Evolutionary conservation across 2,113 vertebrate genomes (phyloP), one percentile per base, ranked within the genome.

Genomic region (Narcine bancroftii): DNA sequence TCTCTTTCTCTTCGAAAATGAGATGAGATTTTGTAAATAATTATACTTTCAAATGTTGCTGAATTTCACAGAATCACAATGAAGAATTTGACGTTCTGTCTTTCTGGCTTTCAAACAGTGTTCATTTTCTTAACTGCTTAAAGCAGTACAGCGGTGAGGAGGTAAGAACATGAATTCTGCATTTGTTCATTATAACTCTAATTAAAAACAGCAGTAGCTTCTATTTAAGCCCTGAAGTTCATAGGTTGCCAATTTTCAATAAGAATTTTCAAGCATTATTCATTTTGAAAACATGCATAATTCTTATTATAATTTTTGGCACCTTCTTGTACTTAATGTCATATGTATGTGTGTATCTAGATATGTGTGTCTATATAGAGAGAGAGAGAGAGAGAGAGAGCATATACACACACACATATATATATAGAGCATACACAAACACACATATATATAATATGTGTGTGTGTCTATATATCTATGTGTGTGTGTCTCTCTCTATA

Each of bases 121-220:
- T 96, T 10, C 96, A 97, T 94, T 96, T 99, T 93, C 97, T 99
- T 92, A 99, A 99, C 94, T 98, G 97, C 94, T 94, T 99, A 94
- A 99, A 98, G 94, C 99, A 99, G 93, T 99, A 99, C 96, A 99
- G 99, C 0, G 99, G 99, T 0, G 99, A 99, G 94, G 97, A 99
- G 97, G 99, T 99, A 95, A 50, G 96, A 66, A 47, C 24, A 69
- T 26, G 81, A 63, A 63, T 21, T 36, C 33, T 36, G 13, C 29
- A 53, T 11, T 83, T 19, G 33, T n/a, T 56, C 50, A 19, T 29
- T 26, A 81, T 33, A 50, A 29, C 77, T 81, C 77, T 45, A 81
- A 19, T 56, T 85, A 6, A 36, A 60, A 85, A 56, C 29, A 85
- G 0, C 15, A 6, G 2, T 1, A 17, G 3, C 60, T 85, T 85